Evolutionary conservation across 2,113 vertebrate species (phyloP), one percentile per base, ranked within the genome.

Genomic region (Amphiprion ocellaris): DNA sequence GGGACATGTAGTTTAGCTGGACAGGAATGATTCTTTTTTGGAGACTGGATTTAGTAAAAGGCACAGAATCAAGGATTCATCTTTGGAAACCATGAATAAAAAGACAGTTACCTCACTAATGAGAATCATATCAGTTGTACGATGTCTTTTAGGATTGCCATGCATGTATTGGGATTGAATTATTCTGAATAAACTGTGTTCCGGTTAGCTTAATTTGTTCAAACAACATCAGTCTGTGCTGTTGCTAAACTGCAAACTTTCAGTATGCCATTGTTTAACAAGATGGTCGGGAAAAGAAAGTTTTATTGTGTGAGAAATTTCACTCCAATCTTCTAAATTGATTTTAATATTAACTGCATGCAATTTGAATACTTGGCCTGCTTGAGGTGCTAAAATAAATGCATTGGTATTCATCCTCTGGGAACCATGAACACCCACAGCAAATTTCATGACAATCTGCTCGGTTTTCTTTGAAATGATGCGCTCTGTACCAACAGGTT

Each of bases 401-500:
- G 49, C 17, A 23, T 0, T 1, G 2, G 9, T 15, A 16, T 16
- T 10, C 7, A 26, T 55, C 64, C 14, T 55, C 50, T 66, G 70
- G 47, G 15, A 16, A 39, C 5, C 37, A 49, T 53, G 41, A 67
- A 71, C 66, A 49, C 28, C 14, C 15, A 26, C 2, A 14, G 53
- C 26, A 69, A 39, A 73, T 30, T n/a, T 14, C n/a, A 19, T 4
- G 17, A 2, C 24, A 49, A 30, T 78, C 52, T 50, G 30, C 1
- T 33, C 58, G 33, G 26, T 16, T 5, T 11, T 61, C 28, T 79
- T 64, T 7, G 2, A 64, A 79, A 79, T 69, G 67, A 44, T 23
- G 10, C 53, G 24, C 16, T 66, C 0, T 19, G 19, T 8, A n/a
- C 24, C 47, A 61, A 84, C 39, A 69, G 41, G 65, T 71, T 46